phyloP scores from a whole-genome alignment of 2,888 invertebrate species.

The Leucophenga montana region DNA sequence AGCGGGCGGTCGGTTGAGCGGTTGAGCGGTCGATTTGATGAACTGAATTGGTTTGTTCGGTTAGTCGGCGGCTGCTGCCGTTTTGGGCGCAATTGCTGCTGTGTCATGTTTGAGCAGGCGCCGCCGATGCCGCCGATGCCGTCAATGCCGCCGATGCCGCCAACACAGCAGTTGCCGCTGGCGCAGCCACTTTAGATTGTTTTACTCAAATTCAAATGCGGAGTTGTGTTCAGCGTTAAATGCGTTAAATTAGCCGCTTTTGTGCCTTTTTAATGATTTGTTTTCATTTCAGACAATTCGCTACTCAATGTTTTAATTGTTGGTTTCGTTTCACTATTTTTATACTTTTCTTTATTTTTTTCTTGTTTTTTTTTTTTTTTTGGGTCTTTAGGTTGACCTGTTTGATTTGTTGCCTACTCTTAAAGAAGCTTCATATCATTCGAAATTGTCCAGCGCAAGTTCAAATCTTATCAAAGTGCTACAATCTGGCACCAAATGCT shows the following conservation, averaged over 20 bases:
- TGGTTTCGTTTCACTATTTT: conserved; percentile 9
- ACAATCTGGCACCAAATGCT: no score
- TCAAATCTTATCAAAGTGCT: no score
- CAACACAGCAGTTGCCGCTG: no score
- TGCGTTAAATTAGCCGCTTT: conserved; percentile 67
- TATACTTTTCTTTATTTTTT: not conserved
- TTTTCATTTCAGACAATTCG: conserved; percentile 27
- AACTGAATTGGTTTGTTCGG: conserved; percentile 29
- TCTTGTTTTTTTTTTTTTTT: not conserved
- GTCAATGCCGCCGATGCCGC: conserved; percentile 1
- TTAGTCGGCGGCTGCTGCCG: conserved; percentile 2
- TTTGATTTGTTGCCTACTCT: not conserved
- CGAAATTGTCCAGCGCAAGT: no score
- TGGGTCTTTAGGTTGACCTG: not conserved
- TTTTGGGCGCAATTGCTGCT: conserved; percentile 29
- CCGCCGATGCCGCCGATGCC: conserved; percentile 39
- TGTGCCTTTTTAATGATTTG: conserved; percentile 50
- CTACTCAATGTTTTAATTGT: conserved; percentile 21
- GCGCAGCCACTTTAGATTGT: conserved; percentile 25
- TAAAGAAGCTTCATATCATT: not conserved
- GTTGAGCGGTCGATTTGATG: conserved; percentile 7
- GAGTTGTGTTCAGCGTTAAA: conserved; percentile 46
- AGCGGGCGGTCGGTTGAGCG: no score
- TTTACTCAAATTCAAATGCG: no score
- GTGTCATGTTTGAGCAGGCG: conserved; percentile 51